A percentile compares a stretch with the other conserved stretches of the same genome.
Evolutionary conservation across 2,888 invertebrate species (phyloP).

Genomic region (Limnephilus rhombicus): DNA sequence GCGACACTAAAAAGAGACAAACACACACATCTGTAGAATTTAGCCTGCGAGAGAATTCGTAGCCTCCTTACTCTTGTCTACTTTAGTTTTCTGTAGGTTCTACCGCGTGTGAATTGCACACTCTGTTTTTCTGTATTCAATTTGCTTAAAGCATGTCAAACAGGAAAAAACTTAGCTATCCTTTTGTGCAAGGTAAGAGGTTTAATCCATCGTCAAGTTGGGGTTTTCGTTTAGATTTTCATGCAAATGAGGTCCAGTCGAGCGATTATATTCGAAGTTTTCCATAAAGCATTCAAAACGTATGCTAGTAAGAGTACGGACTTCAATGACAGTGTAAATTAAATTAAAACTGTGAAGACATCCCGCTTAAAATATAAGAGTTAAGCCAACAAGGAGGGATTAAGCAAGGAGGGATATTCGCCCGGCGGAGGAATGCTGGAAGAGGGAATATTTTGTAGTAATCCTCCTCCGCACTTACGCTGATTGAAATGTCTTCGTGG

Average conservation of each 20-base stretch:
- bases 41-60: too few species aligned
- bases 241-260: neutral
- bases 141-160: too few species aligned
- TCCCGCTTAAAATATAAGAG: neutral
- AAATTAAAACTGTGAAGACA: neutral
- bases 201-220: neutral
- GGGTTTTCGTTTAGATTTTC: neutral
- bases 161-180: neutral
- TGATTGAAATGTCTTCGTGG: slow-evolving; percentile 65
- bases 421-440: slow-evolving; percentile 35
- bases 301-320: neutral
- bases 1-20: too few species aligned
- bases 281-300: neutral
- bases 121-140: neutral
- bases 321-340: neutral
- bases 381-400: slow-evolving; percentile 16
- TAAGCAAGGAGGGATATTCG: slow-evolving; percentile 20
- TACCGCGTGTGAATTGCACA: too few species aligned
- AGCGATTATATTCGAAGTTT: neutral
- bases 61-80: too few species aligned
- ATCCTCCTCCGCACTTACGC: slow-evolving; percentile 63
- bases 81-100: too few species aligned
- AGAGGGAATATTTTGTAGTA: slow-evolving; percentile 30
- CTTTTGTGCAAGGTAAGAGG: neutral
- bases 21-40: too few species aligned